A percentile compares a stretch with the other conserved stretches of the same genome.
Conservation (phyloP, 2,888 invertebrate genomes). For the Pristionchus entomophagus region DNA sequence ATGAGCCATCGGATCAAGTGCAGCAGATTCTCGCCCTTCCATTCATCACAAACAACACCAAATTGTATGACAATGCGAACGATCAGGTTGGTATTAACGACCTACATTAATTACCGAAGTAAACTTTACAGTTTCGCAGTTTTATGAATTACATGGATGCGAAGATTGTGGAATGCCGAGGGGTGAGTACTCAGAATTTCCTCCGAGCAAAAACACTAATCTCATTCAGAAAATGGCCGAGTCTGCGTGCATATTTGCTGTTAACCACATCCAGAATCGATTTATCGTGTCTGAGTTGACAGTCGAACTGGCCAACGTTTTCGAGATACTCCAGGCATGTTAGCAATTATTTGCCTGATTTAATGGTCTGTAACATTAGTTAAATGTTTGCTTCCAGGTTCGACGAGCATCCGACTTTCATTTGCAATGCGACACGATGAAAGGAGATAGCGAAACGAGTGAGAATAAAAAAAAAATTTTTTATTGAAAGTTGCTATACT, state of each 20-base stretch:
- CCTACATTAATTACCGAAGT: neutral
- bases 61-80: conserved; percentile 19
- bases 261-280: conserved; percentile 45
- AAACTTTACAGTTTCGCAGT: conserved; percentile 9
- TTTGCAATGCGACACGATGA: conserved; percentile 22
- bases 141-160: conserved; percentile 24
- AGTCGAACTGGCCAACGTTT: conserved; percentile 42
- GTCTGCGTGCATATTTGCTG: conserved; percentile 40
- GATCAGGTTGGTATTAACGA: neutral
- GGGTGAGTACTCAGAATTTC: neutral
- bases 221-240: conserved; percentile 42
- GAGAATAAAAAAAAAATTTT: no score
- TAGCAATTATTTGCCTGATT: neutral
- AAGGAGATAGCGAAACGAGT: conserved; percentile 23
- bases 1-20: neutral
- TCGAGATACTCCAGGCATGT: conserved; percentile 25
- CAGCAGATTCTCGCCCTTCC: conserved; percentile 34
- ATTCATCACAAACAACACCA: conserved; percentile 25
- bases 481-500: no score
- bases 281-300: conserved; percentile 21
- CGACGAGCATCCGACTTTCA: conserved; percentile 38
- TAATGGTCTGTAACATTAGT: no score
- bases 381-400: neutral
- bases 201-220: neutral
- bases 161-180: conserved; percentile 35